Conservation (phyloP, 1,140 invertebrate species). For the Papilio machaon region DNA sequence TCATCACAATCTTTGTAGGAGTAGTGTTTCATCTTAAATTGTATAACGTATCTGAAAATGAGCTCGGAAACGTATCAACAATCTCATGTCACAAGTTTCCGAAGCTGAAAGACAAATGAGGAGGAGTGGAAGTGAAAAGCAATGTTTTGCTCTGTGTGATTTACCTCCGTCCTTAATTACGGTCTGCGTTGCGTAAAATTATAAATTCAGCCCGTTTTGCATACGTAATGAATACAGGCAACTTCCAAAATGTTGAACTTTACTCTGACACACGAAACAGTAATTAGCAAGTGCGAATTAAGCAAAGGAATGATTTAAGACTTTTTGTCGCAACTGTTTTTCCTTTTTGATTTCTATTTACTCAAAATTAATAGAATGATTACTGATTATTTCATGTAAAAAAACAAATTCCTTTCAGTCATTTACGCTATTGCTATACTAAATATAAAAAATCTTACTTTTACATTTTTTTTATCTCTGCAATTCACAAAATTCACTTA, state of each 20-base stretch:
- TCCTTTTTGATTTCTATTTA: constrained; percentile 1
- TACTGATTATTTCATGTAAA: neutral
- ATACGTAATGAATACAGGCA: constrained; percentile 44
- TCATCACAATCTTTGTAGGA: too few species aligned
- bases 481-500: too few species aligned
- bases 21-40: too few species aligned
- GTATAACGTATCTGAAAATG: neutral
- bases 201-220: constrained; percentile 63
- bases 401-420: too few species aligned
- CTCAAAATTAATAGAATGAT: too few species aligned
- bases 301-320: constrained; percentile 24
- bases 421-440: too few species aligned
- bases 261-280: constrained; percentile 23
- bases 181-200: constrained; percentile 59
- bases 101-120: constrained; percentile 70
- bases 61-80: neutral
- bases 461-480: too few species aligned
- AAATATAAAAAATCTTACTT: too few species aligned
- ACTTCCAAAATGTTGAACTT: constrained; percentile 38
- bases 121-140: constrained; percentile 72
- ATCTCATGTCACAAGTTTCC: constrained; percentile 27
- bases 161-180: constrained; percentile 75
- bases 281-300: constrained; percentile 32
- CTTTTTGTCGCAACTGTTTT: neutral
- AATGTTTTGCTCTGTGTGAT: constrained; percentile 70